These are phyloP conservation scores for Nineta flava DNA, from an alignment of 2,888 invertebrate species.

Conservation along the genomic window DNA sequence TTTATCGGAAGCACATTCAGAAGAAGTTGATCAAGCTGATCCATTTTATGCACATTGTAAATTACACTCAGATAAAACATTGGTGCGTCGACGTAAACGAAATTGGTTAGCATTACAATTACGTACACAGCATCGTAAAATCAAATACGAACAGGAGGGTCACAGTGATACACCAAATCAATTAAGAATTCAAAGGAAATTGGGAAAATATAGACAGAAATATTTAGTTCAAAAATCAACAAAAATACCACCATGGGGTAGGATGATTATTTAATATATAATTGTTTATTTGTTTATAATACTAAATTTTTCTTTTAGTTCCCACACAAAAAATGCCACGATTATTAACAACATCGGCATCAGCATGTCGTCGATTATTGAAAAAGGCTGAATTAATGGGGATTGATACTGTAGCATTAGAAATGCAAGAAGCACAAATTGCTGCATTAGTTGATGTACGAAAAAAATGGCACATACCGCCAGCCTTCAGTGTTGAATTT, in stretches of 20 bases:
- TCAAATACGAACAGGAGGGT: conserved; percentile 40
- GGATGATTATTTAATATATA: conserved; percentile 13
- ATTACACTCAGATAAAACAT: conserved; percentile 82
- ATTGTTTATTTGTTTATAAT: conserved; percentile 4
- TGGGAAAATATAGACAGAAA: conserved; percentile 72
- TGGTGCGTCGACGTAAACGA: conserved; percentile 60
- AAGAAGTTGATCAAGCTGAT: conserved; percentile 83
- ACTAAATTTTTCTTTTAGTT: conserved; percentile 34
- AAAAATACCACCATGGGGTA: conserved; percentile 75
- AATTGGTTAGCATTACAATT: conserved; percentile 80
- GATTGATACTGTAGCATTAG: conserved; percentile 63
- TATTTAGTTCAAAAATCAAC: conserved; percentile 58
- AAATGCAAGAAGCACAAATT: conserved; percentile 69
- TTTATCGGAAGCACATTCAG: conserved; percentile 80
- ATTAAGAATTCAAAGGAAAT: conserved; percentile 58
- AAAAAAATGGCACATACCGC: conserved; percentile 88
- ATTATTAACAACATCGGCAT: conserved; percentile 76
- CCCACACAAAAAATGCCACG: conserved; percentile 92
- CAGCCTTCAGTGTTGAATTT: conserved; percentile 88
- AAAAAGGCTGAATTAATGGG: conserved; percentile 85
- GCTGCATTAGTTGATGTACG: conserved; percentile 71
- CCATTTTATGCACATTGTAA: conserved; percentile 96
- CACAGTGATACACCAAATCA: conserved; percentile 51
- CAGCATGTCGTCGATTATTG: conserved; percentile 65
- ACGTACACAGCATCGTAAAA: conserved; percentile 51